phyloP scores from a whole-genome alignment of 2,113 vertebrate species.

The Percopsis transmontana region DNA sequence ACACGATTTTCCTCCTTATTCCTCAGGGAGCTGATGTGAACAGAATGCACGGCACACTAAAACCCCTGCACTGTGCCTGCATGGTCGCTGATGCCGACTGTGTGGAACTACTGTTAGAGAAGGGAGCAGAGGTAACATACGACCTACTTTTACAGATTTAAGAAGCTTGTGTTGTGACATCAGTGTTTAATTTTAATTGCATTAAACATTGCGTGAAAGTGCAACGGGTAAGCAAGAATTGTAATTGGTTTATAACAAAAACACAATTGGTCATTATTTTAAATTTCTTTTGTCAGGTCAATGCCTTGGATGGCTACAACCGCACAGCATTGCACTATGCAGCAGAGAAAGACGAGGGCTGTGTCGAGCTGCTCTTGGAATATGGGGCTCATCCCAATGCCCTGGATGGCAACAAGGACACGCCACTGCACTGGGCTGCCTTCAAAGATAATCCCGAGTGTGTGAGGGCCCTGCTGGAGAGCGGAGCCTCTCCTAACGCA shows the following conservation, averaged over 20 bases:
- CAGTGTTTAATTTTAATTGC: no score
- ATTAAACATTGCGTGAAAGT: no score
- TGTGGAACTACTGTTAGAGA: conserved; percentile 92
- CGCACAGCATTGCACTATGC: conserved; percentile 95
- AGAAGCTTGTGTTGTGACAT: no score
- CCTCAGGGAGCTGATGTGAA: conserved; percentile 93
- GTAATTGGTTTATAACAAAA: no score
- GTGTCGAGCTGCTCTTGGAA: conserved; percentile 92
- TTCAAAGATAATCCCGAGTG: conserved; percentile 95
- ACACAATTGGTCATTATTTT: background rate
- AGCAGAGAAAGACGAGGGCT: conserved; percentile 92
- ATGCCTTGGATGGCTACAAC: conserved; percentile 95
- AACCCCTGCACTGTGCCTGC: conserved; percentile 95
- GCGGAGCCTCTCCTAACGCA: conserved; percentile 85
- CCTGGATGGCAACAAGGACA: conserved; percentile 93
- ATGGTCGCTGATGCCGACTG: conserved; percentile 97
- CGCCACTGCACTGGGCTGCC: conserved; percentile 95
- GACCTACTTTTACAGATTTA: background rate
- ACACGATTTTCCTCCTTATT: background rate
- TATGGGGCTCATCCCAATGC: conserved; percentile 90
- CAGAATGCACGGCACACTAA: conserved; percentile 93
- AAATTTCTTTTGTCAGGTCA: conserved; percentile 79
- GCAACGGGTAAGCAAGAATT: no score
- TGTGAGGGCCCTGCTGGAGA: conserved; percentile 87
- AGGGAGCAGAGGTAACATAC: conserved; percentile 88